Base-by-base conservation (phyloP, 2,888 invertebrate species). In the Nasonia oneida region DNA sequence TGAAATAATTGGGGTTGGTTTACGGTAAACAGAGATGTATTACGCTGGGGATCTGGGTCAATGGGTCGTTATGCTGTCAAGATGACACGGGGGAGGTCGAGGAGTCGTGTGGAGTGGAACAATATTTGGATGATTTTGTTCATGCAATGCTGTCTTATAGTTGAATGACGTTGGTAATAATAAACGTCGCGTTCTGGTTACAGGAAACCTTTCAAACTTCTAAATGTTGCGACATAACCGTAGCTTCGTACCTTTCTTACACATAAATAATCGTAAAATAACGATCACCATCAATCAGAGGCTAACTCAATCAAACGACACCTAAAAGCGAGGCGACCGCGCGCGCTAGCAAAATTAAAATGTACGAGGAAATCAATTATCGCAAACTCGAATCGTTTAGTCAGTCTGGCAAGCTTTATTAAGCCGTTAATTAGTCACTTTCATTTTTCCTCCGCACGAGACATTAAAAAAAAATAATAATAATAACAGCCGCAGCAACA, bases 361-460 rank as follows among this genome's bases (percentile, higher is more conserved):
- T 81, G 14, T 37, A 37, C 70, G 47, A 42, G 39, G 14, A 82
- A 82, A 33, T 70, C n/a, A 67, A 73, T n/a, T 47, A 39, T 47
- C 47, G 57, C 64, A 70, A 77, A 61, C n/a, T 12, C 61, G 4
- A n/a, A 12, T 42, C 42, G 57, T 67, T 75, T 15, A 75, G 39
- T 75, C 47, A 50, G 47, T 79, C 50, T 18, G 6, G 18, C 42
- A 71, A 23, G 10, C 33, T 85, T 80, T 29, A 75, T 42, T 47
- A 18, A 81, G 47, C 47, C 70, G 29, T 80, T 81, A 81, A 81
- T 77, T 81, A 75, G 74, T 50, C 33, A 78, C 39, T 50, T 73
- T 74, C 33, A 75, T 78, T 61, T 73, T 83, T 50, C 70, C n/a
- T 29, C 15, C 37, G 15, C 8, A 64, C 53, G 15, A 50, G 53